phyloP scores from a whole-genome alignment of 2,888 invertebrate species.

The Agrochola circellaris region DNA sequence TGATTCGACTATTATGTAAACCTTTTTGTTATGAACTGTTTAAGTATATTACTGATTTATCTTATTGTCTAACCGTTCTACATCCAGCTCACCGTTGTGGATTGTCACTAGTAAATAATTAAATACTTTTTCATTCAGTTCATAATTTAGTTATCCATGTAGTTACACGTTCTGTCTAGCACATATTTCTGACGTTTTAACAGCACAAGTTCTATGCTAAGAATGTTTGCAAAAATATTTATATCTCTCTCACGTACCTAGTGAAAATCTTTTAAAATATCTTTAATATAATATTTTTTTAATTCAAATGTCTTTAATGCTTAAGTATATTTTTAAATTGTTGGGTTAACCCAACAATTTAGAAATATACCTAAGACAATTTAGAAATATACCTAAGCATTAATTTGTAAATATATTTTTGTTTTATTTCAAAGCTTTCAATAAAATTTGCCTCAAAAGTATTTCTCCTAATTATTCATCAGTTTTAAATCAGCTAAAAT shows the following conservation, averaged over 20 bases:
- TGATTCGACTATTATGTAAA: no score
- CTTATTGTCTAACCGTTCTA: background rate
- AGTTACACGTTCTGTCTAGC: background rate
- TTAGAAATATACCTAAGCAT: background rate
- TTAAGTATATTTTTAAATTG: no score
- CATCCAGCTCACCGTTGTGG: background rate
- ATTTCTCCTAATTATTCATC: background rate
- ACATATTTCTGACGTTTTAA: background rate
- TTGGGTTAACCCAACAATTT: no score
- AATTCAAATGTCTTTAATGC: no score
- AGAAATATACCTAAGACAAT: no score
- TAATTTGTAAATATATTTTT: slow-evolving; percentile 18
- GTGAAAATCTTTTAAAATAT: slow-evolving; percentile 40
- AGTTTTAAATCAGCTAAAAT: slow-evolving; percentile 63
- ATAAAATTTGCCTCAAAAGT: background rate
- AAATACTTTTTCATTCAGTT: background rate
- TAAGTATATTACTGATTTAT: no score
- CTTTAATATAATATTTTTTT: background rate
- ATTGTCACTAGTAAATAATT: background rate
- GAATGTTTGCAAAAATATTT: background rate
- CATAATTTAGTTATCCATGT: background rate
- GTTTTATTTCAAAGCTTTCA: background rate
- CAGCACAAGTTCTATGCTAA: background rate
- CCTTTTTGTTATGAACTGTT: background rate
- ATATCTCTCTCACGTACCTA: background rate